Evolutionary conservation across 2,797 vertebrate genomes (phyloP).

Genomic region (Platyrinchus mystaceus): DNA sequence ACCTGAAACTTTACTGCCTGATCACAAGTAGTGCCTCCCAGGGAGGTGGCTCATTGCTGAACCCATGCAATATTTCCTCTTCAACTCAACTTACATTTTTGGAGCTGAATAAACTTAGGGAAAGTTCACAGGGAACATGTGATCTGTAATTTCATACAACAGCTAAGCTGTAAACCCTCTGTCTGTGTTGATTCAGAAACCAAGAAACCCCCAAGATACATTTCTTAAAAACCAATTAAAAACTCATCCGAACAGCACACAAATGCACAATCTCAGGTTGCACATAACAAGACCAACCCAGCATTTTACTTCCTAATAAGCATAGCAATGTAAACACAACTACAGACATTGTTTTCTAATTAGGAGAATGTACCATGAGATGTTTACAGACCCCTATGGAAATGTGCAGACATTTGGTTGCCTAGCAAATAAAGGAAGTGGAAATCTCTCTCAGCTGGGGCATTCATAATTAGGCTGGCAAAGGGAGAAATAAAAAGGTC

Average conservation of each 20-base stretch:
- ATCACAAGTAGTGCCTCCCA: neutral
- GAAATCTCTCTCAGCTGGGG: conserved; percentile 14
- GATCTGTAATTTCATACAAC: conserved; percentile 56
- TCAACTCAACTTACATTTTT: conserved; percentile 3
- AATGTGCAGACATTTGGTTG: conserved; percentile 16
- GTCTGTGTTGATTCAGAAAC: conserved; percentile 58
- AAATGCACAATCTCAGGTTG: conserved; percentile 46
- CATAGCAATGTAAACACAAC: conserved; percentile 48
- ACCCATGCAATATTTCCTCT: neutral
- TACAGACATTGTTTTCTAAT: conserved; percentile 56
- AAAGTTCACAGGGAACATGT: conserved; percentile 18
- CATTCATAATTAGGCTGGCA: conserved; percentile 22
- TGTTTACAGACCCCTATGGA: conserved; percentile 53
- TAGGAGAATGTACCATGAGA: conserved; percentile 29
- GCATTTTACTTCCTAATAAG: conserved; percentile 48
- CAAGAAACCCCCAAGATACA: conserved; percentile 34
- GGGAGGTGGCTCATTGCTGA: neutral
- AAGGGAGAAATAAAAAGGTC: conserved; percentile 9
- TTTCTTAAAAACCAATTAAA: conserved; percentile 50
- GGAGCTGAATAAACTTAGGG: neutral
- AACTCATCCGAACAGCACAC: neutral
- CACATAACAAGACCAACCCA: conserved; percentile 24
- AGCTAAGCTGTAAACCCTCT: conserved; percentile 33
- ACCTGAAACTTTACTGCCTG: neutral
- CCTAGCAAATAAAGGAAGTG: conserved; percentile 42